Base-by-base conservation (phyloP, 2,888 invertebrate species). In the Rutpela maculata region DNA sequence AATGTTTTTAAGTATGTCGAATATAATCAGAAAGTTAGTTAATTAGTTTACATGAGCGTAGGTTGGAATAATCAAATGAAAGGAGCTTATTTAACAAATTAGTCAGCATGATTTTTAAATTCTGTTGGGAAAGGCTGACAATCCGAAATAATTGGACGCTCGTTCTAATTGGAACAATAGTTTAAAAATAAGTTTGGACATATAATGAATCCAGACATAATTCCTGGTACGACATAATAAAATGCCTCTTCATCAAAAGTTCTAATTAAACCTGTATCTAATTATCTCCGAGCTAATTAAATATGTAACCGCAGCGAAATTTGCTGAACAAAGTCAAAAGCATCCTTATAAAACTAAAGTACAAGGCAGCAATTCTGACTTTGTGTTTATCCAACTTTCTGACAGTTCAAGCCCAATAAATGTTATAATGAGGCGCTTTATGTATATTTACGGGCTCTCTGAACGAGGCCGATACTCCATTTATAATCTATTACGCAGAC, bases 241-340 rank as follows among this genome's bases (percentile, higher is more conserved):
- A 86, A 86, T 83, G 86, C 85, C 84, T 84, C 88, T 88, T 90
- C 90, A 89, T 90, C 89, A 90, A 84, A 91, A 91, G 89, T 88
- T 87, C 87, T 89, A 89, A 89, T 89, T 89, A 89, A 88, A 88
- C 87, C 87, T 88, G 88, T 87, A 88, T 88, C 87, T 88, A 88
- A 88, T 88, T 88, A 88, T 88, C 88, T 86, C 86, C 86, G 72
- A 88, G 87, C 88, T 89, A 89, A 89, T 89, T 89, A 89, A 88
- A 89, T 89, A 89, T 88, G 85, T 86, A 88, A 87, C 88, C 88
- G 85, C 88, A 86, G 82, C 84, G 84, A 85, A 85, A 86, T 86
- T 84, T 85, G 85, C 84, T 84, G 85, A 87, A 86, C 86, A 86
- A 85, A 86, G 86, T 86, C 84, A 84, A 85, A 75, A 86, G 87